These are phyloP conservation scores for Macrotis lagotis DNA, from an alignment of 2,113 vertebrate species.

Conservation along the genomic window DNA sequence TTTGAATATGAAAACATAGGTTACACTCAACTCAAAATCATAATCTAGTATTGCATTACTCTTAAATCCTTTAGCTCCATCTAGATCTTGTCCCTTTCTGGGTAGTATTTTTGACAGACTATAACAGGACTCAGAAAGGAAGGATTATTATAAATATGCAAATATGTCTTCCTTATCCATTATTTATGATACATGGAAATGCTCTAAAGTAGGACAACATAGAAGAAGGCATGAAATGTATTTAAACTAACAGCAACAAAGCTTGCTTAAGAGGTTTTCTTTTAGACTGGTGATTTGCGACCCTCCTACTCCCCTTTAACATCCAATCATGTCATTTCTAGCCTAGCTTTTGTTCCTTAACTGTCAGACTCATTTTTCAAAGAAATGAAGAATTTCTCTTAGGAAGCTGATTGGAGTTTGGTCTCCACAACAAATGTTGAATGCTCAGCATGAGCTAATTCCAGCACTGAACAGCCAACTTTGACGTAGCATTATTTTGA, in stretches of 20 bases:
- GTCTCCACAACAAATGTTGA: constrained; percentile 35
- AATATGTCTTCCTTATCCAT: constrained; percentile 66
- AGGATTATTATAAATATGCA: constrained; percentile 70
- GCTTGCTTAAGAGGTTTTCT: constrained; percentile 10
- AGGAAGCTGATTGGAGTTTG: neutral
- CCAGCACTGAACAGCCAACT: neutral
- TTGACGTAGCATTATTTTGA: neutral
- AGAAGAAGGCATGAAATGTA: constrained; percentile 36
- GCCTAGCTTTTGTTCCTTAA: neutral
- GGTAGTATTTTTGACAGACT: constrained; percentile 45
- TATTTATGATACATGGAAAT: constrained; percentile 64
- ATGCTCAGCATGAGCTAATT: constrained; percentile 46
- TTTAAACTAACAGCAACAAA: constrained; percentile 13
- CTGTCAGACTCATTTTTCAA: neutral
- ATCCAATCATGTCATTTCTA: neutral
- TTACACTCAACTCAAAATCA: neutral
- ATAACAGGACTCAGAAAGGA: constrained; percentile 60
- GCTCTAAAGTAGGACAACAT: constrained; percentile 61
- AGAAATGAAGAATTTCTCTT: neutral
- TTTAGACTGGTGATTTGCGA: neutral
- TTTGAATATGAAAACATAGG: neutral
- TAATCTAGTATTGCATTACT: neutral
- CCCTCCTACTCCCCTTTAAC: neutral
- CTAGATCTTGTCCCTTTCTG: constrained; percentile 29
- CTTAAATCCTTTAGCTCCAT: neutral